phyloP scores from a whole-genome alignment of 2,113 vertebrate species.

The Corvus cornix region DNA sequence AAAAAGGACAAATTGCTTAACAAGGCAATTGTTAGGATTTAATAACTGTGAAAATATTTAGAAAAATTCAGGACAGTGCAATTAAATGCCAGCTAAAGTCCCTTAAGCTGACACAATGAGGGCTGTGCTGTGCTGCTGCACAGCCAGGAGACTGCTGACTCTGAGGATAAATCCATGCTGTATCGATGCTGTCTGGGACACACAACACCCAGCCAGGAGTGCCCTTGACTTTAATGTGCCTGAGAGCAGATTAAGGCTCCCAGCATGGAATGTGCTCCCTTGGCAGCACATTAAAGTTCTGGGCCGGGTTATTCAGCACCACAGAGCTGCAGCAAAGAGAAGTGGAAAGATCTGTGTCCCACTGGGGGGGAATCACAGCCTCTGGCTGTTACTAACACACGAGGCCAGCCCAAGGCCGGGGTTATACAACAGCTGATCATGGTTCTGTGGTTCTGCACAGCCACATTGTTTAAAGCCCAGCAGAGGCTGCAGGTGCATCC shows the following conservation, averaged over 20 bases:
- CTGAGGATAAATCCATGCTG: not conserved
- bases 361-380: not conserved
- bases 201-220: not conserved
- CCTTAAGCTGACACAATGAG: not conserved
- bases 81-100: not conserved
- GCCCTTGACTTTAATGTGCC: not conserved
- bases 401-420: not conserved
- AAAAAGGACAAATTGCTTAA: not conserved
- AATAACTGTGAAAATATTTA: not conserved
- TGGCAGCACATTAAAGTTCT: not conserved
- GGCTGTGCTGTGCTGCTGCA: fast-evolving
- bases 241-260: not conserved
- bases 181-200: not conserved
- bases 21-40: not conserved
- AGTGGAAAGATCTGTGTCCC: not conserved
- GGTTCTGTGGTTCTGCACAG: not conserved
- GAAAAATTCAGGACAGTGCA: not conserved
- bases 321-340: not conserved
- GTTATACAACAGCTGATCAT: not conserved
- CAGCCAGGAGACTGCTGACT: not conserved
- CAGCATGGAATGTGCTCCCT: not conserved
- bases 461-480: not conserved
- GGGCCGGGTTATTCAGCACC: fast-evolving
- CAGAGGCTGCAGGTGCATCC: not conserved
- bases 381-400: not conserved